A percentile compares a stretch with the other conserved stretches of the same genome.
These are phyloP conservation scores for Podabrus alpinus DNA, from an alignment of 2,888 invertebrate genomes.

Conservation along the genomic window DNA sequence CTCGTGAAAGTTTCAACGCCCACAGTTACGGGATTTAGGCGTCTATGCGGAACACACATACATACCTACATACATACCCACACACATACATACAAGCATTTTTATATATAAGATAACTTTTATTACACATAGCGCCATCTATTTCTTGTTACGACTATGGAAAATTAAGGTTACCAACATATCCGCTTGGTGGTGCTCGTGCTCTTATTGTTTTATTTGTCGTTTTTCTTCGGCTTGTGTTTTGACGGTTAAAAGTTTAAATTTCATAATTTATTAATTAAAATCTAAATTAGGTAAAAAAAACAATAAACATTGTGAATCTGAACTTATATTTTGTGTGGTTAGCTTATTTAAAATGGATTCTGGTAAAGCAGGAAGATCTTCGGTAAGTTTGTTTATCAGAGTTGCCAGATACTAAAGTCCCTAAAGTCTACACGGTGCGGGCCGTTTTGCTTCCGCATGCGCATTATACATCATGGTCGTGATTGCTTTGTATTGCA, in stretches of 20 bases:
- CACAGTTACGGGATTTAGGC: too few species aligned
- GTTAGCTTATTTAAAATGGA: neutral
- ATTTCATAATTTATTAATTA: neutral
- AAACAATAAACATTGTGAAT: neutral
- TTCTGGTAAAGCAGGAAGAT: neutral
- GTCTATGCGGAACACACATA: too few species aligned
- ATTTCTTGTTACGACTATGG: neutral
- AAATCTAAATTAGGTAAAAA: too few species aligned
- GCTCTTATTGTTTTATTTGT: neutral
- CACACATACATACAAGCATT: too few species aligned
- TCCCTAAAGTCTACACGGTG: too few species aligned
- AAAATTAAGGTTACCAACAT: neutral
- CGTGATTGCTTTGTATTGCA: too few species aligned
- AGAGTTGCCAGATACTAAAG: too few species aligned
- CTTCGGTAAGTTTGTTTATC: constrained; percentile 1
- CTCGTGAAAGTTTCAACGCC: too few species aligned
- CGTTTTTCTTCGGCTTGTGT: neutral
- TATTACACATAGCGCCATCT: neutral
- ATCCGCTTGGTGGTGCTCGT: neutral
- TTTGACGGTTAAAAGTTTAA: neutral
- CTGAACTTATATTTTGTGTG: neutral
- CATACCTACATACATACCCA: too few species aligned
- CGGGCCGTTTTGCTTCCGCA: too few species aligned
- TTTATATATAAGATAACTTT: too few species aligned
- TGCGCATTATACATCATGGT: too few species aligned